A percentile compares a stretch with the other conserved stretches of the same genome.
Evolutionary conservation across 92 coral and sea anemone species (phyloP).

Genomic region (Porites lobata): DNA sequence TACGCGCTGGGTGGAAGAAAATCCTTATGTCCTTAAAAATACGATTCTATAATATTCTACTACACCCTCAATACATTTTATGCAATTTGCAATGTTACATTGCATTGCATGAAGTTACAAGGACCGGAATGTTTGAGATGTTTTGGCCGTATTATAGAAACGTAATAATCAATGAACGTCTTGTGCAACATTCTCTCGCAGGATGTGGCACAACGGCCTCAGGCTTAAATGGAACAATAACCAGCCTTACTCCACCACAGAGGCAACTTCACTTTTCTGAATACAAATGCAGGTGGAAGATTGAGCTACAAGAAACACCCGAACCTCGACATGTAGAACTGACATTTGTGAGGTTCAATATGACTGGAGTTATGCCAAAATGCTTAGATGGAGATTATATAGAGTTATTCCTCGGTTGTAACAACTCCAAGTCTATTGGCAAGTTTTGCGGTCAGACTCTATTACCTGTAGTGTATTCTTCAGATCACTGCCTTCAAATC

Average conservation of each 20-base stretch:
- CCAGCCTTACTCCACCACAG: constrained; percentile 9
- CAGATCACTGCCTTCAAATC: constrained; percentile 69
- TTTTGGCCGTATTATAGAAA: not conserved
- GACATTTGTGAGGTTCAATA: constrained; percentile 19
- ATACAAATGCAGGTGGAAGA: constrained; percentile 40
- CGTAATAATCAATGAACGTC: not conserved
- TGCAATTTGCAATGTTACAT: no score
- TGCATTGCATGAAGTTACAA: no score
- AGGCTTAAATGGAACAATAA: constrained; percentile 40
- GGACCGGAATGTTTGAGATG: not conserved
- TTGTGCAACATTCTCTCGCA: not conserved
- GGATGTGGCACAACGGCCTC: constrained; percentile 24
- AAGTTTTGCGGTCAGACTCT: constrained; percentile 63
- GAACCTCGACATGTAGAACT: constrained; percentile 57
- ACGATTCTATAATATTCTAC: no score
- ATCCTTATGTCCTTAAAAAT: no score
- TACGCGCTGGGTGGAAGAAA: no score
- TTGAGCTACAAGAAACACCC: not conserved
- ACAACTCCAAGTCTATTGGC: constrained; percentile 48
- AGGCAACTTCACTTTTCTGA: constrained; percentile 4
- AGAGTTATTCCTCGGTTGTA: constrained; percentile 69
- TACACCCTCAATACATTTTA: no score
- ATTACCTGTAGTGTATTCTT: constrained; percentile 63
- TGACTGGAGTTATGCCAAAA: constrained; percentile 61
- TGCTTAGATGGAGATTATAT: constrained; percentile 54